Evolutionary conservation across 2,113 vertebrate species (phyloP), one percentile per base, ranked within the genome.

Genomic region (Potamarius usumacintae): DNA sequence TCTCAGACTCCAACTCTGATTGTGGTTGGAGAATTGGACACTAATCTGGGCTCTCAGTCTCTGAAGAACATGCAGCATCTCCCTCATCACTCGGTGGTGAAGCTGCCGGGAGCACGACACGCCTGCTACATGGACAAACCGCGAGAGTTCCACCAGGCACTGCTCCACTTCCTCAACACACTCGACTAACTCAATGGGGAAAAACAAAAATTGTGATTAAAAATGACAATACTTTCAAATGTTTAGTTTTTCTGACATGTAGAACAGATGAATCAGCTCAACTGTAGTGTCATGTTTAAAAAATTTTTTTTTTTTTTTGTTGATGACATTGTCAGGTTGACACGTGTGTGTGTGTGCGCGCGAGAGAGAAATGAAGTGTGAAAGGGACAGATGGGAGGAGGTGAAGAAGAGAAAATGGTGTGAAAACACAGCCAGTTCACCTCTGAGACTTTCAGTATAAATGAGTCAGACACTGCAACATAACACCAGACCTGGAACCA

Each of bases 121-220:
- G 97, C 97, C 87, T 98, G 97, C 93, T 99, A 99, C 95, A 94
- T 98, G 94, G 97, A 99, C 93, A 96, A 96, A 90, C 96, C 97
- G 0, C 90, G 92, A n/a, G 96, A 97, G 83, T 99, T 99, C 92
- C 98, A 99, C 90, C 93, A 90, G 48, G 96, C 92, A 22, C 92
- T 99, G 87, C 94, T 99, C 15, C 93, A 93, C 87, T 99, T 99
- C 91, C 96, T 99, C 55, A 92, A 77, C 89, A 96, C 94, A 86
- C 93, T 98, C 74, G 89, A 93, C 48, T 94, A 93, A 95, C 63
- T 5, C 82, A 18, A 6, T 71, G 42, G 42, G 4, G 42, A 2
- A 42, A 42, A 42, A 42, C 42, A 42, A 42, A 42, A 42, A 42
- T 42, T 42, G 42, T 42, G 42, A 42, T 42, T 42, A 42, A 42